A percentile compares a stretch with the other conserved stretches of the same genome.
phyloP scores from a whole-genome alignment of 1,140 invertebrate species.

The Pseudomyrmex sp. region DNA sequence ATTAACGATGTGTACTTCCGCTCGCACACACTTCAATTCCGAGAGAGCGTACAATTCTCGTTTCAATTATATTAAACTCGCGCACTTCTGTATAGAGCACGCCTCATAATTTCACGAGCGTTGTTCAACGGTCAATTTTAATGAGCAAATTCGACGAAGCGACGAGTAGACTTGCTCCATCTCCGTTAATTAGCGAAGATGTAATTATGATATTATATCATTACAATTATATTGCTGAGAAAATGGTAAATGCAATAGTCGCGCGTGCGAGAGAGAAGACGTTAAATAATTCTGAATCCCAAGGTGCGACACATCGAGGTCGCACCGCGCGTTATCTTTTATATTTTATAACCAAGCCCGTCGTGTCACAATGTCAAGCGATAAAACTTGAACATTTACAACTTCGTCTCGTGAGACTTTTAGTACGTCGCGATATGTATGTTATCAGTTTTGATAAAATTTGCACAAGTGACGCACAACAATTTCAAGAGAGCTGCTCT shows the following conservation, averaged over 20 bases:
- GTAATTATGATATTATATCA: neutral
- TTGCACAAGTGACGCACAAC: neutral
- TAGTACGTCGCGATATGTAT: neutral
- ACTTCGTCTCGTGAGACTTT: neutral
- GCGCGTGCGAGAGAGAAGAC: neutral
- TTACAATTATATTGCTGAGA: neutral
- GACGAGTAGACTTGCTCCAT: neutral
- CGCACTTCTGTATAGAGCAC: neutral
- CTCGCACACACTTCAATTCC: conserved; percentile 9
- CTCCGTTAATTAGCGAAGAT: conserved; percentile 23
- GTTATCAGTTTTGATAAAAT: conserved; percentile 33
- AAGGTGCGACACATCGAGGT: neutral
- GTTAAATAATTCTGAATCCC: neutral
- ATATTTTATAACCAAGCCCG: neutral
- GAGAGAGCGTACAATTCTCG: no score
- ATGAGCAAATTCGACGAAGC: conserved; percentile 16
- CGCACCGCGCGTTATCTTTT: neutral
- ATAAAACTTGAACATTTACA: conserved; percentile 29
- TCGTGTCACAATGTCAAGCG: neutral
- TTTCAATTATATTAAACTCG: conserved; percentile 16
- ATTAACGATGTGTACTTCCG: conserved; percentile 54
- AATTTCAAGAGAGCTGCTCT: no score
- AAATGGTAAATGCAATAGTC: neutral
- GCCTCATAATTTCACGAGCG: neutral
- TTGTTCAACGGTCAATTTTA: conserved; percentile 8